phyloP scores from a whole-genome alignment of 2,888 invertebrate genomes.

The Hydriomena furcata region DNA sequence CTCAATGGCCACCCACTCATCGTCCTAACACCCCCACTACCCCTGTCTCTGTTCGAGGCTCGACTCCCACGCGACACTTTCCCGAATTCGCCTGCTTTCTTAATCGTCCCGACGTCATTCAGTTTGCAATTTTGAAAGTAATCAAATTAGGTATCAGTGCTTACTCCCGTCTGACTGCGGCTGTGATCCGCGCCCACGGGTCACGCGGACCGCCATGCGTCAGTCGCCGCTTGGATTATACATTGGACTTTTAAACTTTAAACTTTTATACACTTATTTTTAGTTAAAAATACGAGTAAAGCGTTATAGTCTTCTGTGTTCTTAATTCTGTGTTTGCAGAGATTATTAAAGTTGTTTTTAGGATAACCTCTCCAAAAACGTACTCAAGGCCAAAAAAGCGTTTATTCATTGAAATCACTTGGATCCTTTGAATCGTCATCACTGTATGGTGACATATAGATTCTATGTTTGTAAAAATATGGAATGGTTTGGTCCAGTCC shows the following conservation, averaged over 20 bases:
- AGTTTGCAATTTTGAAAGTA: constrained; percentile 65
- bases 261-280: neutral
- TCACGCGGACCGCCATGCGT: neutral
- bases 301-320: too few species aligned
- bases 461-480: too few species aligned
- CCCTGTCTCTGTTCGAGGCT: constrained; percentile 35
- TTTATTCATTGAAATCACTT: too few species aligned
- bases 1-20: constrained; percentile 80
- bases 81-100: constrained; percentile 65
- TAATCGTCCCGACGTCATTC: constrained; percentile 69
- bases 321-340: too few species aligned
- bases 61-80: constrained; percentile 68
- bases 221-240: neutral
- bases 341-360: too few species aligned
- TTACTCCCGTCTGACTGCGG: constrained; percentile 17
- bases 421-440: too few species aligned
- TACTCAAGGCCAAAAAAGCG: too few species aligned
- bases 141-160: constrained; percentile 53
- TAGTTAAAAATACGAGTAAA: neutral
- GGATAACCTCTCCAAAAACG: too few species aligned
- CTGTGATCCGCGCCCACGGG: constrained; percentile 16
- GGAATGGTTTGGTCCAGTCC: too few species aligned
- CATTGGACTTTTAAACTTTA: neutral
- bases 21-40: constrained; percentile 49
- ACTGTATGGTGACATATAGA: too few species aligned